Percentiles rank a stretch among this genome's conserved stretches.
phyloP scores from a whole-genome alignment of 2,797 vertebrate species.

The Syngnathus rostellatus region DNA sequence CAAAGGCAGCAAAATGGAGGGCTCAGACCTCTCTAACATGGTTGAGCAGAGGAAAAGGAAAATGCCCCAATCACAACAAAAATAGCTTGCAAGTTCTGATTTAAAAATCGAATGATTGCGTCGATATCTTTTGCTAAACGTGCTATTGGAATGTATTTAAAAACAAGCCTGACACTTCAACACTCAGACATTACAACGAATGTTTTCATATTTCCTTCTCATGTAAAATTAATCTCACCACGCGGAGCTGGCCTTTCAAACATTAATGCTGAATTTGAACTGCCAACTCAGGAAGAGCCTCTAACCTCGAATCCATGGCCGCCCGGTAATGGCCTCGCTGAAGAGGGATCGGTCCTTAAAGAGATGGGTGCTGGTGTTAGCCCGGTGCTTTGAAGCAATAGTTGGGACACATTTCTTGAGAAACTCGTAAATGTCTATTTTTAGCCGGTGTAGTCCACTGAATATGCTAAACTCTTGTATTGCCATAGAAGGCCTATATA shows the following conservation, averaged over 20 bases:
- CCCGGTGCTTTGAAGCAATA: constrained; percentile 48
- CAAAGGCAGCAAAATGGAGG: background rate
- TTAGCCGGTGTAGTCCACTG: constrained; percentile 9
- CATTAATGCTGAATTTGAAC: constrained; percentile 63
- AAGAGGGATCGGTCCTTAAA: constrained; percentile 26
- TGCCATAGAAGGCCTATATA: constrained; percentile 30
- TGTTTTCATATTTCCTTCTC: constrained; percentile 49
- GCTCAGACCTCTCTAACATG: background rate
- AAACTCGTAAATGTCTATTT: constrained; percentile 20
- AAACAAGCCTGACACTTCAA: background rate
- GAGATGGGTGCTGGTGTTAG: constrained; percentile 39
- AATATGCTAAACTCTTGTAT: constrained; percentile 20
- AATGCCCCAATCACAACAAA: background rate
- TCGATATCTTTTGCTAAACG: background rate
- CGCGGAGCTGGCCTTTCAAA: constrained; percentile 57
- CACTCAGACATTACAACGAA: constrained; percentile 26
- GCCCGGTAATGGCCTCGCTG: constrained; percentile 46
- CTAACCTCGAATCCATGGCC: constrained; percentile 51
- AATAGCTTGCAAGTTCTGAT: no score
- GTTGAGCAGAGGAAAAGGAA: background rate
- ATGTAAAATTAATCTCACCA: constrained; percentile 58
- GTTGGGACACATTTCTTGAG: constrained; percentile 44
- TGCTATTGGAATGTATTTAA: constrained; percentile 1
- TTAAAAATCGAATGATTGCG: background rate
- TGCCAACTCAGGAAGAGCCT: constrained; percentile 48